Evolutionary conservation across 1,140 invertebrate genomes (phyloP).

Genomic region (Phocides pigmalion): DNA sequence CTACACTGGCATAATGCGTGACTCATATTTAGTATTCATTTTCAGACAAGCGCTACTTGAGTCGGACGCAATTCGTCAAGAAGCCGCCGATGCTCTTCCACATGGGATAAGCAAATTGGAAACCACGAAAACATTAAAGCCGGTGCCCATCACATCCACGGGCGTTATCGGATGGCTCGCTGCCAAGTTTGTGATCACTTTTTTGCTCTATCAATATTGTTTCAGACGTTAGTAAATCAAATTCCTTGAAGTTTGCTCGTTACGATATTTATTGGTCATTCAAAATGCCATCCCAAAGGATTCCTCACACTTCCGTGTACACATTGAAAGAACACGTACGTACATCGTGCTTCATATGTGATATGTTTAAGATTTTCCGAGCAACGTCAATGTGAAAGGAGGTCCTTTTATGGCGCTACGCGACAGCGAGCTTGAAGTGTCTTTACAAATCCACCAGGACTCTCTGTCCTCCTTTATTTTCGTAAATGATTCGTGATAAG

Average conservation of each 20-base stretch:
- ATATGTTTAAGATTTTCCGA: neutral
- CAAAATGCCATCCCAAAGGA: conserved; percentile 6
- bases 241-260: conserved; percentile 6
- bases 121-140: conserved; percentile 58
- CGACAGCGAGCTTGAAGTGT: neutral
- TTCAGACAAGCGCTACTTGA: conserved; percentile 54
- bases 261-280: conserved; percentile 3
- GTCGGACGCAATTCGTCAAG: conserved; percentile 53
- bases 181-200: conserved; percentile 57
- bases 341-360: neutral
- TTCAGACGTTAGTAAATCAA: conserved; percentile 20
- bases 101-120: conserved; percentile 49
- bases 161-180: conserved; percentile 71
- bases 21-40: conserved; percentile 10
- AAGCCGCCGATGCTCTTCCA: conserved; percentile 49
- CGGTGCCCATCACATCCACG: conserved; percentile 65
- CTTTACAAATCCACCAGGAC: neutral
- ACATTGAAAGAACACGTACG: neutral
- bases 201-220: conserved; percentile 38
- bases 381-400: conserved; percentile 7
- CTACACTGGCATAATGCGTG: conserved; percentile 9
- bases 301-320: neutral
- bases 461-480: neutral
- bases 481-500: neutral
- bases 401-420: conserved; percentile 2